Base-by-base conservation (phyloP, 2,888 invertebrate genomes). In the Leptopilina myrica region DNA sequence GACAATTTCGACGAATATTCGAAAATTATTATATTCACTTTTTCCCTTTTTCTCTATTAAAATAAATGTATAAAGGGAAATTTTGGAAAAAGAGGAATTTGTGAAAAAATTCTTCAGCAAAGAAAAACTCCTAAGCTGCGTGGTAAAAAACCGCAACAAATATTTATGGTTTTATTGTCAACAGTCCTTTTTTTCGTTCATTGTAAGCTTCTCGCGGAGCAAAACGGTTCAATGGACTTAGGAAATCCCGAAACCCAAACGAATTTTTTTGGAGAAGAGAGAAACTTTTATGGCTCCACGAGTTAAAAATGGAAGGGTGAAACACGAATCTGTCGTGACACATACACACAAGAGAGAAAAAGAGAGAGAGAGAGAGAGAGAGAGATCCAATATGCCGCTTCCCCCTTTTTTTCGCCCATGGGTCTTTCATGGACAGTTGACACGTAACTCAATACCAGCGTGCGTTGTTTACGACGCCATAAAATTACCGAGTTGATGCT, bases 401-500 rank as follows among this genome's bases (percentile, higher is more conserved):
- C 81, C 80, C 80, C 43, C 7, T 43, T 43, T 43, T 49, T 49
- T 81, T 78, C 76, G 75, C 80, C 81, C 49, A 49, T 80, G 76
- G 79, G 64, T 80, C 79, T 73, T 65, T 81, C 80, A 78, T 81
- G 82, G 78, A 82, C 84, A 86, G 86, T 88, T 87, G 89, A 90
- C 89, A 87, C 89, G 90, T 90, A 90, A 91, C 90, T 90, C 90
- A 87, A 89, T 90, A 88, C 89, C 87, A 85, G 84, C 84, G 84
- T 82, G 87, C 84, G 87, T 90, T 89, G 86, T 91, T 91, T 91
- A 91, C 89, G 91, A 88, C 85, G 87, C 88, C 89, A 88, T 91
- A 90, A 91, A 91, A 90, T 90, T 90, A 91, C 89, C 86, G 85
- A 89, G 87, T 88, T 89, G 90, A 91, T 89, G 88, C 87, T 88